These are phyloP conservation scores for Yponomeuta cagnagella DNA, from an alignment of 2,888 invertebrate species.

Conservation along the genomic window DNA sequence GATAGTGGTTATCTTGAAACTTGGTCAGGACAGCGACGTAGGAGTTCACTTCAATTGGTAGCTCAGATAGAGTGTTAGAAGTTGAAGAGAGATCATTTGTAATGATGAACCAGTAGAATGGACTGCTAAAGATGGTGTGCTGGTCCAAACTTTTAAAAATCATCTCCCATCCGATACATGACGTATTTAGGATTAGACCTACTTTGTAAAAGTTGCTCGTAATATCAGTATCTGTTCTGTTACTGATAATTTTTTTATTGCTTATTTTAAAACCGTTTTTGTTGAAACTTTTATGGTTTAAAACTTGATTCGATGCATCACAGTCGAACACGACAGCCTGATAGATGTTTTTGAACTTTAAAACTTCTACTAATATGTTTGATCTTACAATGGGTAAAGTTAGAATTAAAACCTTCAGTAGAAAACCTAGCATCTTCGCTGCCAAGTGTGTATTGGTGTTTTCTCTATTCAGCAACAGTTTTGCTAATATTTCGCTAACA, in stretches of 20 bases:
- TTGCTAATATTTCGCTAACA: not conserved
- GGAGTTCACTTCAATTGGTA: slow-evolving; percentile 60
- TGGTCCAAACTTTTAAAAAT: slow-evolving; percentile 27
- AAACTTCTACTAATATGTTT: slow-evolving; percentile 17
- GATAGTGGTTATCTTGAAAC: slow-evolving; percentile 26
- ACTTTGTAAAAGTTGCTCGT: slow-evolving; percentile 25
- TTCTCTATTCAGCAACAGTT: not conserved
- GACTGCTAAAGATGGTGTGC: slow-evolving; percentile 32
- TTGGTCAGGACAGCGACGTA: slow-evolving; percentile 53
- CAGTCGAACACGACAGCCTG: slow-evolving; percentile 18
- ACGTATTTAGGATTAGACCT: slow-evolving; percentile 38
- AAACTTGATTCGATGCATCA: not conserved
- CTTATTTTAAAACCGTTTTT: not conserved
- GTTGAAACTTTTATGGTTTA: slow-evolving; percentile 4
- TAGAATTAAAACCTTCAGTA: not conserved
- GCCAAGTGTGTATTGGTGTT: not conserved
- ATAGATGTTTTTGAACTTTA: slow-evolving; percentile 18
- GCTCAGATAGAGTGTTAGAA: slow-evolving; percentile 35
- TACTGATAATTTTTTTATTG: not conserved
- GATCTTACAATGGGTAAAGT: not conserved
- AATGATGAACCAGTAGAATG: slow-evolving; percentile 53
- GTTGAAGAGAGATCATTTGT: slow-evolving; percentile 36
- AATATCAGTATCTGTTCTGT: not conserved
- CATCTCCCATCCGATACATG: slow-evolving; percentile 43
- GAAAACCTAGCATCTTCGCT: not conserved